Evolutionary conservation across 2,888 invertebrate species (phyloP), one percentile per base, ranked within the genome.

Genomic region (Tanypteryx hageni): DNA sequence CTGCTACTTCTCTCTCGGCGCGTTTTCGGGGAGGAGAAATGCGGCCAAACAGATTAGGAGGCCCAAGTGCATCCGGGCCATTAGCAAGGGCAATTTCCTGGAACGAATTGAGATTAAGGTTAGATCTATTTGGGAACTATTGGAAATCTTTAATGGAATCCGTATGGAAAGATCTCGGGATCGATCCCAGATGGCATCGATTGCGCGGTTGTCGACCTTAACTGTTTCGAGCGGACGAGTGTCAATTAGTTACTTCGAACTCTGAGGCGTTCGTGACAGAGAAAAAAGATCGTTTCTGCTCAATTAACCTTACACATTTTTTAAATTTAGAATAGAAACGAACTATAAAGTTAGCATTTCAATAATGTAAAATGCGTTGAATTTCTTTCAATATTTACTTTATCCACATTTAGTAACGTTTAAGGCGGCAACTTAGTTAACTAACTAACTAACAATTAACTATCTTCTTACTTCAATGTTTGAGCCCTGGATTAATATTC

Each of bases 61-160:
- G 8, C 22, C 76, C 9, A 14, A 76, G 22, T 76, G 76, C 76
- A 76, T 76, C 27, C 76, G 76, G 22, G 11, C 27, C 76, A 76
- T 76, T 76, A 76, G 76, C 22, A 18, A 13, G 76, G 8, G 76
- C 76, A 22, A 76, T 76, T 76, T 76, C 76, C 76, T 27, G 76
- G 68, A 68, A 76, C 76, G 27, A 18, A 4, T 18, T 68, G 68
- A 68, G 68, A 68, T 68, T 68, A 44, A 1, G 44, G 44, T 44
- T n/a, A 22, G 68, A 14, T 1, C 68, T 22, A 76, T 76, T 13
- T 22, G 76, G 3, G 76, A 27, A 76, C 7, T 76, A 76, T 76
- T 27, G 76, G 76, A 76, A 76, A 76, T 76, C 76, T 76, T 76
- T 76, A 76, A 27, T 27, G 76, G 76, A 68, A 9, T 10, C n/a